Conservation (phyloP, 2,113 vertebrate species). For the Hippopotamus amphibius region DNA sequence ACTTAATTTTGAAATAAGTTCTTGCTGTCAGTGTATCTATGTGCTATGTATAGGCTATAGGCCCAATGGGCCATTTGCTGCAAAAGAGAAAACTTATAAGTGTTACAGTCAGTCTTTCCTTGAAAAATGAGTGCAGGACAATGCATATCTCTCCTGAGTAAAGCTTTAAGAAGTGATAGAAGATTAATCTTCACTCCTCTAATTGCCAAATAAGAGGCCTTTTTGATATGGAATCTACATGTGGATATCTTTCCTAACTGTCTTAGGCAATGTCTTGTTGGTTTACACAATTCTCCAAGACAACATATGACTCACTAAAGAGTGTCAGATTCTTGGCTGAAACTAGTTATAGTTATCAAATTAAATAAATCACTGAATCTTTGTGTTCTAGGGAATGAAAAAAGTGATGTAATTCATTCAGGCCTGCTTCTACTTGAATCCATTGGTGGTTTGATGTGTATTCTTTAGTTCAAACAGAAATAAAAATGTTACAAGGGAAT, state of each 20-base stretch:
- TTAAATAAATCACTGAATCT: slow-evolving; percentile 30
- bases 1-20: slow-evolving; percentile 49
- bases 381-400: background rate
- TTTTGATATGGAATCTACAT: background rate
- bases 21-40: background rate
- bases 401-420: background rate
- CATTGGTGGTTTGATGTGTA: background rate
- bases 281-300: background rate
- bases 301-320: background rate
- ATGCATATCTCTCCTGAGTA: background rate
- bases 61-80: background rate
- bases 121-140: background rate
- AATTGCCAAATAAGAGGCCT: background rate
- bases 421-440: background rate
- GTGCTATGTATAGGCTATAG: background rate
- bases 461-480: background rate
- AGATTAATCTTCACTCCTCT: background rate
- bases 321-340: background rate
- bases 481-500: background rate
- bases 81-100: background rate
- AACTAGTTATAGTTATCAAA: background rate
- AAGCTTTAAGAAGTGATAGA: background rate
- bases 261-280: background rate
- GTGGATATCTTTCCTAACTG: background rate
- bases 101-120: background rate